Base-by-base conservation (phyloP, 2,113 vertebrate genomes). In the human region DNA sequence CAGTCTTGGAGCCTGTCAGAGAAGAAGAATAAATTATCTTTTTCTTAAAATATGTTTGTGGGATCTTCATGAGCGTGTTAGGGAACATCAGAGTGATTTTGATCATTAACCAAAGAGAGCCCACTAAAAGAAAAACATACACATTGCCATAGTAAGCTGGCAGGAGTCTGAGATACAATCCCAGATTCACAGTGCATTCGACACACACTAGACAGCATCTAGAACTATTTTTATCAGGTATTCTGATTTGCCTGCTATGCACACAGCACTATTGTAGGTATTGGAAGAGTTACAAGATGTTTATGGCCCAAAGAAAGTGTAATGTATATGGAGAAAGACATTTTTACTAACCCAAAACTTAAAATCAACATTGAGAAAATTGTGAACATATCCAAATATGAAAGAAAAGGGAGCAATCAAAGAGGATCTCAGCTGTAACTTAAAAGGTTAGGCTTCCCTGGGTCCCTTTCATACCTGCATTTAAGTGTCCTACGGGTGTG, bases 331-430 rank as follows among this genome's bases (percentile, higher is more conserved):
- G n/a, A 89, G 64, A 95, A 96, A 94, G 89, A 95, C 80, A 85
- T 96, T 90, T 98, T 96, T 79, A 86, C 72, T 89, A 95, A 95
- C 45, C 76, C 13, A 48, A 97, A 93, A 52, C 18, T 79, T 86
- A 96, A 88, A 55, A 79, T 90, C 45, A 96, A 85, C 80, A 97
- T 40, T 68, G 64, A 87, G 68, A 82, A 89, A 90, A 61, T 35
- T 80, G 66, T 84, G 38, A 68, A 89, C 96, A 76, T 85, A 70
- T 43, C 93, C 50, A 89, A 57, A 92, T 50, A 64, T 55, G 43
- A 96, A 93, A 96, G 52, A 55, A 93, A 66, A 82, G 5, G 32
- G n/a, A 75, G 57, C 23, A 55, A 50, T 38, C 76, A 75, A 75
- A 93, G 59, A 83, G 48, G 25, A 68, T 59, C 50, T 48, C 89